These are phyloP conservation scores for Bambusicola thoracicus DNA, from an alignment of 2,113 vertebrate species.

Conservation along the genomic window DNA sequence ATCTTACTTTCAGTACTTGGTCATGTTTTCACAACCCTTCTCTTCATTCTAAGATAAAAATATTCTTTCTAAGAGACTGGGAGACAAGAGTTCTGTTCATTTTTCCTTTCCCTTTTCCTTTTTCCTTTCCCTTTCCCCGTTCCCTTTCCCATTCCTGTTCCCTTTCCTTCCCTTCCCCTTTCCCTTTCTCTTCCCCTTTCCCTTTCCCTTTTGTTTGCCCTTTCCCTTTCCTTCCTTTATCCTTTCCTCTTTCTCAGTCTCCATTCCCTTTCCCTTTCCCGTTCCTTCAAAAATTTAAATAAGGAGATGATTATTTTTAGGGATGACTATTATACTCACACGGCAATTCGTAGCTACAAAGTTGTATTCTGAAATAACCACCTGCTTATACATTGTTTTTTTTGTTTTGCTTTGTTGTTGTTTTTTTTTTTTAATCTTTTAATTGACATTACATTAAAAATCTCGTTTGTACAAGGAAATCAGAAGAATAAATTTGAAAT, in stretches of 20 bases:
- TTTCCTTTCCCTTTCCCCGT: neutral
- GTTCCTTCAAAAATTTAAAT: neutral
- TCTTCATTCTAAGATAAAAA: neutral
- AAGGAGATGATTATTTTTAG: neutral
- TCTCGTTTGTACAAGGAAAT: neutral
- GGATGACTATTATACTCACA: neutral
- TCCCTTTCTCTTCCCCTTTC: neutral
- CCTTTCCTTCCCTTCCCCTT: neutral
- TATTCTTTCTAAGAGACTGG: neutral
- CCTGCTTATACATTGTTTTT: neutral
- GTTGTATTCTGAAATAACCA: neutral
- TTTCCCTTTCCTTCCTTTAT: too few relatives aligned
- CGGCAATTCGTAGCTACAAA: neutral
- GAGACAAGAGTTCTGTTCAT: neutral
- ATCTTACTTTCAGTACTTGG: neutral
- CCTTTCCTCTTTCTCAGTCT: too few relatives aligned
- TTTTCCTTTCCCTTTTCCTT: neutral
- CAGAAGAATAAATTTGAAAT: neutral
- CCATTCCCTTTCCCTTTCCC: too few relatives aligned
- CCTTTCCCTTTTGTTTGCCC: neutral
- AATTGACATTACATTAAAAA: constrained; percentile 10
- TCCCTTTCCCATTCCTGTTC: too few relatives aligned
- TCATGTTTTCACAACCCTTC: neutral
- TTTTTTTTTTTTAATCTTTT: neutral
- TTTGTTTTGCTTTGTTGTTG: too few relatives aligned